A percentile compares a stretch with the other conserved stretches of the same genome.
Evolutionary conservation across 2,113 vertebrate species (phyloP).

Genomic region (Tragulus kanchil): DNA sequence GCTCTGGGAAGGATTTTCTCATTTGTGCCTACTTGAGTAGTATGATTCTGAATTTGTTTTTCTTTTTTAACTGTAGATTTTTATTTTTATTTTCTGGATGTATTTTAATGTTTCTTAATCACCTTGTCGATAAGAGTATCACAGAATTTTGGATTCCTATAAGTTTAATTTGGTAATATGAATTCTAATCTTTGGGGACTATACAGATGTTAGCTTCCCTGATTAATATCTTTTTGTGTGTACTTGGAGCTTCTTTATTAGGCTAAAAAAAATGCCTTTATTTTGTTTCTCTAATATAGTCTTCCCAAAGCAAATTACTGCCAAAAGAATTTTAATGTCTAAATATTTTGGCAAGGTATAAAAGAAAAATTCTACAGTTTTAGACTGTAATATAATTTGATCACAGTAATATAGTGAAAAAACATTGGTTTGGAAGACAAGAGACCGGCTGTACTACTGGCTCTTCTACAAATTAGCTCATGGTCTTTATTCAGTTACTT

Average conservation of each 20-base stretch:
- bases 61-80: neutral
- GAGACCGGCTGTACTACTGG: neutral
- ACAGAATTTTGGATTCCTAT: neutral
- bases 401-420: neutral
- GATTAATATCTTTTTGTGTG: neutral
- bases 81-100: neutral
- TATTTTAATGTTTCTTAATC: neutral
- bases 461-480: neutral
- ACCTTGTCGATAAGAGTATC: neutral
- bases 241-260: neutral
- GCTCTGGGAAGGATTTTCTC: neutral
- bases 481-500: neutral
- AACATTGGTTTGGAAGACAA: neutral
- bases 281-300: constrained; percentile 23
- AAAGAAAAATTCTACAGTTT: neutral
- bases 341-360: constrained; percentile 6
- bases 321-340: constrained; percentile 5
- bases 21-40: neutral
- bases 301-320: neutral
- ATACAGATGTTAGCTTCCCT: neutral
- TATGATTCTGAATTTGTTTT: neutral
- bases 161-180: neutral
- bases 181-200: neutral
- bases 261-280: neutral
- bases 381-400: neutral